Evolutionary conservation across 37 sponge, comb jelly and placozoan genomes (phyloP), one percentile per base, ranked within the genome.

Genomic region (Aplysina aerophoba): DNA sequence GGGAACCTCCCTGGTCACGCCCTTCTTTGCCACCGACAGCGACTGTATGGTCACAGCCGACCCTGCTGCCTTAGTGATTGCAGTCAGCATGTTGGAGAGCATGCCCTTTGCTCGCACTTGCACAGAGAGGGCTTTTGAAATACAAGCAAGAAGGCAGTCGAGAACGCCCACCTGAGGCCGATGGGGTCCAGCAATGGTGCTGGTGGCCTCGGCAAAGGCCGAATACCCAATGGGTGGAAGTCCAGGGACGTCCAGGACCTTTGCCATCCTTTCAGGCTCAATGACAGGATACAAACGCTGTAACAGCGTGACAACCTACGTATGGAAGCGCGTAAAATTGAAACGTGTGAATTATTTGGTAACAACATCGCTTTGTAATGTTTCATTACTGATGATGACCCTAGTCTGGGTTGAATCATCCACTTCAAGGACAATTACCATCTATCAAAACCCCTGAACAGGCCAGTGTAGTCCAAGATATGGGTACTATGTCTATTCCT

Each of bases 141-240:
- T 79, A 67, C 87, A 62, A 31, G 93, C 89, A 1, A 97, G 94
- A 31, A 97, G 71, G 79, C 74, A 85, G 90, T 97, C 97, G 55
- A 97, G 88, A 55, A 97, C 55, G 17, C 93, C 97, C 31, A 91
- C 69, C 68, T 88, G 89, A 74, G 90, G 88, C 50, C 8, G 50
- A 8, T 44, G 8, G 66, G 88, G 73, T 44, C 85, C 74, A 17
- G 90, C 86, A 21, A 19, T 37, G 64, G 91, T 82, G 88, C 84
- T 94, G 59, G 90, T 87, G 22, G 96, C 96, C 38, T 92, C 91
- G 19, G 89, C 91, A 38, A 95, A 90, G 74, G 93, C 96, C 55
- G 88, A 86, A 82, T 93, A 95, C 59, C 94, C 96, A 21, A 90
- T 64, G 4, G 92, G 92, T 28, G 97, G 97, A 4, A 97, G 91